A percentile compares a stretch with the other conserved stretches of the same genome.
phyloP scores from a whole-genome alignment of 2,797 vertebrate species.

The Gobionotothen gibberifrons region DNA sequence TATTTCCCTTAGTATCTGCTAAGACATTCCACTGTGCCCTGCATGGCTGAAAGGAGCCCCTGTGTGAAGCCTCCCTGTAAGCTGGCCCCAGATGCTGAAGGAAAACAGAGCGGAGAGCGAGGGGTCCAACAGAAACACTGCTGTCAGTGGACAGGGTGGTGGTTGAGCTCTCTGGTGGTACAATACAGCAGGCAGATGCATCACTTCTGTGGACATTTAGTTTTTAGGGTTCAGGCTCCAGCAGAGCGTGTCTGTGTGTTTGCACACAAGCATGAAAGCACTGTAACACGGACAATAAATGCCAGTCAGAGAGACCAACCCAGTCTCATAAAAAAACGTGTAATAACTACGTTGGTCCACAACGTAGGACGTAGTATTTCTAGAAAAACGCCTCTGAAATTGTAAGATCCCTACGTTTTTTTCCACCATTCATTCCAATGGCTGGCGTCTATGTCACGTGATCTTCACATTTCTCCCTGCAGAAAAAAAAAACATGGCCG shows the following conservation, averaged over 20 bases:
- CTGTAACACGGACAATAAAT: conserved; percentile 38
- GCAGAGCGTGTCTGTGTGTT: conserved; percentile 33
- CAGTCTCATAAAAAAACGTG: no score
- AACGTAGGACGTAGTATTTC: no score
- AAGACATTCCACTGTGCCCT: conserved; percentile 21
- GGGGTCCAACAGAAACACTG: conserved; percentile 55
- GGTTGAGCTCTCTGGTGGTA: conserved; percentile 20
- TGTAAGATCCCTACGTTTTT: no score
- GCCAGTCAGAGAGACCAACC: conserved; percentile 25
- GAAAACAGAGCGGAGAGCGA: conserved; percentile 31
- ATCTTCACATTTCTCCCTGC: no score
- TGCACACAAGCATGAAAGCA: conserved; percentile 34
- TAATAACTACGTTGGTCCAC: no score
- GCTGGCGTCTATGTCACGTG: no score
- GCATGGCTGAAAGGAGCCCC: conserved; percentile 29
- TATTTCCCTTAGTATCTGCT: conserved; percentile 12
- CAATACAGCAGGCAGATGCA: conserved; percentile 36
- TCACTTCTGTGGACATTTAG: conserved; percentile 9
- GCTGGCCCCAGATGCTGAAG: conserved; percentile 34
- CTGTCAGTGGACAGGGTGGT: conserved; percentile 40
- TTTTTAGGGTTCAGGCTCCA: conserved; percentile 14
- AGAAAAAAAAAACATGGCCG: no score
- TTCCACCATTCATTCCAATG: no score
- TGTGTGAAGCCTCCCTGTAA: conserved; percentile 27
- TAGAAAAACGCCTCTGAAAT: no score